Base-by-base conservation (phyloP, 2,888 invertebrate species). In the Agrochola lota region DNA sequence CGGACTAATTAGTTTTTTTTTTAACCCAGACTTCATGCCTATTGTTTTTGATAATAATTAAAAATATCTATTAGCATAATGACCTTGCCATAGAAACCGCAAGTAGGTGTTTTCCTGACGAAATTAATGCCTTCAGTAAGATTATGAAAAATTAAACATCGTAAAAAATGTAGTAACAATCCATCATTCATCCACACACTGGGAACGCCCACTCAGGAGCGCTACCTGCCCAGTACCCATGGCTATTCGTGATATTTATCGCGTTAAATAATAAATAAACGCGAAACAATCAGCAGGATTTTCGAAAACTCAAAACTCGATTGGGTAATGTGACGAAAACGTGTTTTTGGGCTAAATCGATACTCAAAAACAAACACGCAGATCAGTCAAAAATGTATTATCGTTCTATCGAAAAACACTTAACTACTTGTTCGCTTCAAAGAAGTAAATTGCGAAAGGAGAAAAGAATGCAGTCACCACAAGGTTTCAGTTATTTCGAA, bases 251-350 rank as follows among this genome's bases (percentile, higher is more conserved):
- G 76, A 74, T 78, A 75, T 69, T 74, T 63, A 77, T 71, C 77
- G 66, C 62, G 67, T 59, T 62, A 72, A 86, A 86, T 85, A 88
- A 88, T 83, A 86, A 88, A 86, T 85, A 85, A 72, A 76, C 40
- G 59, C 59, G 40, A 74, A 85, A 85, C 63, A 57, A 71, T 67
- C 76, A 60, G 26, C 63, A 49, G 43, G 26, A 30, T 71, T 60
- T 84, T 35, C 12, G 0, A 52, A 71, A 55, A 30, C 20, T n/a
- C 15, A 30, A 63, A 55, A 57, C 35, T 26, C 20, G 26, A 26
- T 55, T 35, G 11, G 40, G 26, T 26, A 15, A n/a, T 23, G 15
- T n/a, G 23, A 9, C 15, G n/a, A 62, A 43, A 75, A 40, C 1
- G 6, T 23, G 17, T 23, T 57, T 62, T 35, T 17, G 1, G 15